phyloP scores from a whole-genome alignment of 2,888 invertebrate genomes.

The Celastrina argiolus region DNA sequence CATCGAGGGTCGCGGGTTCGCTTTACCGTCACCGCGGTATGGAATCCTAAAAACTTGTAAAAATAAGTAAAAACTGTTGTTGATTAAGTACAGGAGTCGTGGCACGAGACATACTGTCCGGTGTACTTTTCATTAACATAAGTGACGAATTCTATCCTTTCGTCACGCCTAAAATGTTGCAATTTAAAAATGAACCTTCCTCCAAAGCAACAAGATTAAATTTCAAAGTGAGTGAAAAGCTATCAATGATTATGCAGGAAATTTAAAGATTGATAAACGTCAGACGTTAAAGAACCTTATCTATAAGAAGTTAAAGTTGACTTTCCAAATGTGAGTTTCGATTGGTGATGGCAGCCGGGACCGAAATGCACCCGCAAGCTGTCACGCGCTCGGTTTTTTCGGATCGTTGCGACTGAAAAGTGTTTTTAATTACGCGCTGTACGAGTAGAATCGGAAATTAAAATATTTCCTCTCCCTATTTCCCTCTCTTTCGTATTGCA shows the following conservation, averaged over 20 bases:
- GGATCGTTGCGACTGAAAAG: slow-evolving; percentile 34
- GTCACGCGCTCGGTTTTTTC: slow-evolving; percentile 67
- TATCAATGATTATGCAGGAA: slow-evolving; percentile 15
- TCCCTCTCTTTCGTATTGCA: no score
- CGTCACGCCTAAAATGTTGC: slow-evolving; percentile 50
- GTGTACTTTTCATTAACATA: slow-evolving; percentile 59
- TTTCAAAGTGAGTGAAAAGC: not conserved
- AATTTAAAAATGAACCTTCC: slow-evolving; percentile 32
- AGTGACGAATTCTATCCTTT: slow-evolving; percentile 53
- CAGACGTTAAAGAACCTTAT: not conserved
- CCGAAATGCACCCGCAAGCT: slow-evolving; percentile 66
- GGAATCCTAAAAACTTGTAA: no score
- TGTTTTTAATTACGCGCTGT: slow-evolving; percentile 15
- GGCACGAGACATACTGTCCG: slow-evolving; percentile 72
- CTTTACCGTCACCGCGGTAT: no score
- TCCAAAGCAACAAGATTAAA: slow-evolving; percentile 23
- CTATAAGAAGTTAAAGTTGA: slow-evolving; percentile 30
- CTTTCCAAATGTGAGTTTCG: slow-evolving; percentile 45
- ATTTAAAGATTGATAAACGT: not conserved
- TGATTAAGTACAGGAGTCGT: slow-evolving; percentile 54
- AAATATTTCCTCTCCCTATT: not conserved
- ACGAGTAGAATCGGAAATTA: not conserved
- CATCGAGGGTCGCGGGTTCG: no score
- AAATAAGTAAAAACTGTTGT: not conserved
- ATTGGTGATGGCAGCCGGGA: slow-evolving; percentile 43